Percentiles rank a stretch among this genome's conserved stretches.
phyloP scores from a whole-genome alignment of 2,113 vertebrate genomes.

The Vimba vimba region DNA sequence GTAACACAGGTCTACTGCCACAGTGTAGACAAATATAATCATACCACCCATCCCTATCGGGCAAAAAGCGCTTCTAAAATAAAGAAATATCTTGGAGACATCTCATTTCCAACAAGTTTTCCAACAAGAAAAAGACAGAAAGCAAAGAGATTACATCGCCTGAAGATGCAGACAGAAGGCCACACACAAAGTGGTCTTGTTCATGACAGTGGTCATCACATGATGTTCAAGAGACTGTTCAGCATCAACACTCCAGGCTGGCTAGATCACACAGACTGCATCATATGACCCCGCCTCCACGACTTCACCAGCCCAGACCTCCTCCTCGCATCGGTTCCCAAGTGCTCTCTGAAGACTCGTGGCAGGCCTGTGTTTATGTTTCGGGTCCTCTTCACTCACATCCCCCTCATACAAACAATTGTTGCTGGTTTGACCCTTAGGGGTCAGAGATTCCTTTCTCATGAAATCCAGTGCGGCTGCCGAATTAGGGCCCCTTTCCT shows the following conservation, averaged over 20 bases:
- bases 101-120: neutral
- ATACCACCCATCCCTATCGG: neutral
- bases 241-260: conserved; percentile 69
- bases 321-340: conserved; percentile 48
- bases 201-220: conserved; percentile 73
- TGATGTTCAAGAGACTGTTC: conserved; percentile 78
- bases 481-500: conserved; percentile 20
- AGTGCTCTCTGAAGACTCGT: conserved; percentile 29
- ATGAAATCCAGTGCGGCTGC: conserved; percentile 39
- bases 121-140: conserved; percentile 1
- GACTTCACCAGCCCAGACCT: conserved; percentile 42
- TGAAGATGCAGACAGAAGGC: conserved; percentile 24
- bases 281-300: conserved; percentile 73
- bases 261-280: conserved; percentile 67
- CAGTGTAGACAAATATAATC: neutral
- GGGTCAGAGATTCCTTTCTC: conserved; percentile 49
- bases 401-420: conserved; percentile 44
- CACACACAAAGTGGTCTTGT: conserved; percentile 65
- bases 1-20: neutral
- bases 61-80: neutral
- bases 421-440: conserved; percentile 35
- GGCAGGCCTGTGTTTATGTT: conserved; percentile 55
- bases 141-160: conserved; percentile 5
- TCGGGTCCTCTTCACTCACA: conserved; percentile 45
- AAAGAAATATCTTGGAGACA: neutral